These are phyloP conservation scores for Dryobates pubescens DNA, from an alignment of 2,797 vertebrate genomes.

Conservation along the genomic window DNA sequence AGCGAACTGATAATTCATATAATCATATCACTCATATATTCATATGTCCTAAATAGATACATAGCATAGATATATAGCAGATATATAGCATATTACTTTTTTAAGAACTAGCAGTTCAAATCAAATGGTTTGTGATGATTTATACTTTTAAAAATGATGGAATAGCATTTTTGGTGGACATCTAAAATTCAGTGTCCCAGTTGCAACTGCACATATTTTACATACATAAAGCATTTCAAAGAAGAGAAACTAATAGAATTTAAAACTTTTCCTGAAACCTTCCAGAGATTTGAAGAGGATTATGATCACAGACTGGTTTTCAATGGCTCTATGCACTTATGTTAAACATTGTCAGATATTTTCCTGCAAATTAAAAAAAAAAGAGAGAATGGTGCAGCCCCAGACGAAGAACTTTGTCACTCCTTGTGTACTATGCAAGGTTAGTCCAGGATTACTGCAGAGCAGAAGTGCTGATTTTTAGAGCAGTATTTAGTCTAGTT, in stretches of 20 bases:
- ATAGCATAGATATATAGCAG: not conserved
- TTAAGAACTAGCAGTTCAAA: not conserved
- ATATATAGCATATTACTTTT: not conserved
- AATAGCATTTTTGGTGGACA: not conserved
- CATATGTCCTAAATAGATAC: not conserved
- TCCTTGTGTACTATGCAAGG: not conserved
- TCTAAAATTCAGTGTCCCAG: not conserved
- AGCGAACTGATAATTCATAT: not conserved
- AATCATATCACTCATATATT: not conserved
- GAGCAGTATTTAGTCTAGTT: slow-evolving; percentile 52
- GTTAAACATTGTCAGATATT: not conserved
- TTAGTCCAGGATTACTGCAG: not conserved
- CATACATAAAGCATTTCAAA: not conserved
- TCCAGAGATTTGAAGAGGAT: not conserved
- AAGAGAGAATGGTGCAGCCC: not conserved
- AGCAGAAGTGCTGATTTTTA: slow-evolving; percentile 30
- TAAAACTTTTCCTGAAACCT: not conserved
- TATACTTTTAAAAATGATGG: not conserved
- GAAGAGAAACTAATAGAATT: not conserved
- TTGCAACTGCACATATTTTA: not conserved
- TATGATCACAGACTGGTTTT: not conserved
- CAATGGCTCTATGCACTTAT: not conserved
- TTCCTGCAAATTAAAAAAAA: not conserved
- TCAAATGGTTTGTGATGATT: not conserved
- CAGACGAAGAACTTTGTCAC: not conserved